Base-by-base conservation (phyloP, 1,140 invertebrate genomes). In the Drosophila burlai region DNA sequence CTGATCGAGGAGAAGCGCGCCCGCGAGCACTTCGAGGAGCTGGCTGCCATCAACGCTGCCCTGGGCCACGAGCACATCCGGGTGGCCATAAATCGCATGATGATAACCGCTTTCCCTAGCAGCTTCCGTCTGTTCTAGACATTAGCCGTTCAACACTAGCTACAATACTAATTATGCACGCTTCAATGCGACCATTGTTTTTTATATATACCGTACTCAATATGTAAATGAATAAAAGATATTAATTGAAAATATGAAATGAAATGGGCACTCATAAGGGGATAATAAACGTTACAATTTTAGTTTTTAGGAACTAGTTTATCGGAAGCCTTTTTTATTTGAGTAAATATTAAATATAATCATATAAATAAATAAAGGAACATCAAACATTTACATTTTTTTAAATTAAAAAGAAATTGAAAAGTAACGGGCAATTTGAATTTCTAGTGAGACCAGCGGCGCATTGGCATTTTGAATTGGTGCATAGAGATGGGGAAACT, bases 1-100 rank as follows among this genome's bases (percentile, higher is more conserved):
- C 94, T 96, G 71, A 94, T 95, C 47, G 98, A 99, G 80, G 97
- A 98, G 43, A 96, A 97, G 81, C 94, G 95, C 8, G 94, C 94
- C 16, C 95, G 94, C 66, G 97, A 98, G 55, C 92, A 96, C 16
- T 97, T 98, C 36, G 95, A 96, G 66, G 96, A 96, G 74, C 93
- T 96, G 40, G 94, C 95, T 31, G 95, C 96, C 81, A 94, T 96
- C 18, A 96, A 95, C 86, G 92, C 92, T 40, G 93, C 94, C 24
- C 92, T 97, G 16, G 95, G 95, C 29, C 97, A 97, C 96, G 82
- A 94, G 31, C 95, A 97, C 93, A 94, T 96, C 76, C 94, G 94
- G 7, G 84, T 91, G n/a, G 93, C 94, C 76, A 80, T 93, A 10
- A 76, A 92, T 49, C 90, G 91, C 42, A 79, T 86, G 69, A 81